Conservation (phyloP, 1,140 invertebrate species). For the Lordiphosa clarofinis region DNA sequence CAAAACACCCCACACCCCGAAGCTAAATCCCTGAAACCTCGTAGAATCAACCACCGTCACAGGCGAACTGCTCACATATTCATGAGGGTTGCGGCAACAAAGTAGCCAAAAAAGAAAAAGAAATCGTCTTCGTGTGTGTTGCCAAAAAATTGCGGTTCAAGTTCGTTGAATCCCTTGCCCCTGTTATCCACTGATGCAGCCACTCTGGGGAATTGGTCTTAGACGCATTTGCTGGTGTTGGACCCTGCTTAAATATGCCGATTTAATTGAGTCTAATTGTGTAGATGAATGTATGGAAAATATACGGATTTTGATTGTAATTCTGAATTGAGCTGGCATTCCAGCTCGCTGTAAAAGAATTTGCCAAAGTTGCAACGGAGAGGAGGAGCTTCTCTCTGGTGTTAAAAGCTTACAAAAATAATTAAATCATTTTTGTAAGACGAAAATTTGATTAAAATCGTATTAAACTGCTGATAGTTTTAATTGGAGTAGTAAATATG, state of each 20-base stretch:
- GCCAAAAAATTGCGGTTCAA: slow-evolving; percentile 75
- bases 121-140: slow-evolving; percentile 38
- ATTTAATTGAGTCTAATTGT: slow-evolving; percentile 76
- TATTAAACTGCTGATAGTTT: no score
- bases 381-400: no score
- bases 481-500: no score
- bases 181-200: slow-evolving; percentile 59
- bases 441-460: no score
- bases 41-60: slow-evolving; percentile 6
- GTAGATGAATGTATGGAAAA: slow-evolving; percentile 43
- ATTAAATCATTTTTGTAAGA: no score
- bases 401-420: no score
- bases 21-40: no score
- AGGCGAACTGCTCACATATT: slow-evolving; percentile 67
- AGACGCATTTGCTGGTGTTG: slow-evolving; percentile 30
- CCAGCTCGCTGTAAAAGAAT: no score
- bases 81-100: slow-evolving; percentile 77
- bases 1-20: slow-evolving; percentile 14
- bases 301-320: slow-evolving; percentile 31
- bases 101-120: slow-evolving; percentile 53
- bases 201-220: slow-evolving; percentile 58
- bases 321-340: no score
- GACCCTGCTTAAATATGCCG: slow-evolving; percentile 64
- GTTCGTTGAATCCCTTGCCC: slow-evolving; percentile 57
- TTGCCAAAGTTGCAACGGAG: no score